These are phyloP conservation scores for Venturia canescens DNA, from an alignment of 1,140 invertebrate species.

Conservation along the genomic window DNA sequence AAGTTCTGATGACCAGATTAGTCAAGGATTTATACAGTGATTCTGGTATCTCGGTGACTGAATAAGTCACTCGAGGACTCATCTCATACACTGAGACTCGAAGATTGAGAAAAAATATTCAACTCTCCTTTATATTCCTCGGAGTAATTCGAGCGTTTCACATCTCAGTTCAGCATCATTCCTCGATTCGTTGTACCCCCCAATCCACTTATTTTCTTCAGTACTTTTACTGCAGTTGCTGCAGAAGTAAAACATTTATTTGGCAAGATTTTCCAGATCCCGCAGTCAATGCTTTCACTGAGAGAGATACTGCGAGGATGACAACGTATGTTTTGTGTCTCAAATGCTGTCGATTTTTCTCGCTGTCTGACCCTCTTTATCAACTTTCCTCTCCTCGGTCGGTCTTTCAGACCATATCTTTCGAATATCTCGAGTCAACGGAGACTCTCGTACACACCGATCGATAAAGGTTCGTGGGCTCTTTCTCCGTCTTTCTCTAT, in stretches of 20 bases:
- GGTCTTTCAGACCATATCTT: conserved; percentile 1
- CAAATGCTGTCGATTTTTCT: conserved; percentile 21
- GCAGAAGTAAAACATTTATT: background rate
- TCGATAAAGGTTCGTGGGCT: conserved; percentile 53
- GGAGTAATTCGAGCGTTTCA: background rate
- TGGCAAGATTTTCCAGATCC: background rate
- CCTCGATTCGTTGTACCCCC: background rate
- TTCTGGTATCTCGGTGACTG: background rate
- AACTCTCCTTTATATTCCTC: no score
- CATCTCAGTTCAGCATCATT: background rate
- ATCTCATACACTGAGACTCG: no score
- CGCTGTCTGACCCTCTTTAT: conserved; percentile 12
- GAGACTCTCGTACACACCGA: conserved; percentile 32
- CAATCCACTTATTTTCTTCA: background rate
- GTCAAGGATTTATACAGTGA: background rate
- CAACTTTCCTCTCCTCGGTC: conserved; percentile 16
- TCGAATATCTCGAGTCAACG: conserved; percentile 40
- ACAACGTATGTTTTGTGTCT: background rate
- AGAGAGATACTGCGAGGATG: background rate
- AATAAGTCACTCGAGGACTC: no score
- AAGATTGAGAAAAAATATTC: no score
- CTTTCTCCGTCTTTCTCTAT: conserved; percentile 29
- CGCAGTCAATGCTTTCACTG: background rate
- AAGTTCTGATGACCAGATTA: background rate
- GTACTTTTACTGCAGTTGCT: background rate